Percentiles rank a stretch among this genome's conserved stretches.
Evolutionary conservation across 2,888 invertebrate genomes (phyloP).

Genomic region (Apamea crenata): DNA sequence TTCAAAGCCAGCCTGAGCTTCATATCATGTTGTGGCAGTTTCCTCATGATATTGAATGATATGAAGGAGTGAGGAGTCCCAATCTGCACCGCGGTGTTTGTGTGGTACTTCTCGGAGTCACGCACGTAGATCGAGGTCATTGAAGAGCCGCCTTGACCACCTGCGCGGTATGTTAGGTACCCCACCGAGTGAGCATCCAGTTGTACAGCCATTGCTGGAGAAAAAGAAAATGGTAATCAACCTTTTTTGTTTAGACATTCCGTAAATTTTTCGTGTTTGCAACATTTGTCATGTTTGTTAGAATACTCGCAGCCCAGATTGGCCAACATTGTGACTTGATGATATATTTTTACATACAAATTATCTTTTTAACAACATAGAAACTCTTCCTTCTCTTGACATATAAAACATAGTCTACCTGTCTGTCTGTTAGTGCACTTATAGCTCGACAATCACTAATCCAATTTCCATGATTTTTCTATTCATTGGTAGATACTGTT

Average conservation of each 20-base stretch:
- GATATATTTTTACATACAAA: background rate
- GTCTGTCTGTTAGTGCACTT: background rate
- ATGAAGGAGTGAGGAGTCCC: conserved; percentile 95
- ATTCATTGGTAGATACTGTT: background rate
- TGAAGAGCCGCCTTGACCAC: conserved; percentile 91
- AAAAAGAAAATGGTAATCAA: conserved; percentile 53
- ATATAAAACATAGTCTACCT: background rate
- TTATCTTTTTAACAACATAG: too few species aligned
- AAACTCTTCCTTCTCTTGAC: background rate
- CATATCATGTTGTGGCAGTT: conserved; percentile 94
- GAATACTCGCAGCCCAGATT: background rate
- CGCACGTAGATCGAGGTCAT: conserved; percentile 95
- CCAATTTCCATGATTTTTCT: background rate
- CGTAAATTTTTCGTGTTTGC: background rate
- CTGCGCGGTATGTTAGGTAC: conserved; percentile 95
- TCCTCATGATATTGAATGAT: conserved; percentile 94
- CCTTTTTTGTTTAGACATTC: background rate
- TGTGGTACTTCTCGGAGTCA: conserved; percentile 92
- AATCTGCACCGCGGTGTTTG: conserved; percentile 94
- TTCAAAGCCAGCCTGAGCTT: conserved; percentile 94
- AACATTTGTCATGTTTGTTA: background rate
- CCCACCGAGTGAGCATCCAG: conserved; percentile 97
- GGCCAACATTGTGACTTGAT: background rate
- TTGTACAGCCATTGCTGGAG: conserved; percentile 94
- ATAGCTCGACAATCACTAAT: background rate